Base-by-base conservation (phyloP, 2,113 vertebrate species). In the Nothocercus julius region DNA sequence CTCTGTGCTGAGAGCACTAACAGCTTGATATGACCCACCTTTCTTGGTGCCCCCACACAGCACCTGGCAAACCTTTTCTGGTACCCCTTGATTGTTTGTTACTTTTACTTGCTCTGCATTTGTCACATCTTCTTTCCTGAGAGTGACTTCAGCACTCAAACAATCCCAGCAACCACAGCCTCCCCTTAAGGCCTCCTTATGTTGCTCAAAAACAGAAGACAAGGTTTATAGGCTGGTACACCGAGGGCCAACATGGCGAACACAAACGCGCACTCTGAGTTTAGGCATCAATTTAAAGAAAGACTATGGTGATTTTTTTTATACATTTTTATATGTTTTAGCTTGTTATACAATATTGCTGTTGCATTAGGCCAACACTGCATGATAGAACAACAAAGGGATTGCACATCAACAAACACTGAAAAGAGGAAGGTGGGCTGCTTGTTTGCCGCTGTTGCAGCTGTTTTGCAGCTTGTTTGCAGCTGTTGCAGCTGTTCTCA, bases 181-280 rank as follows among this genome's bases (percentile, higher is more conserved):
- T 36, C 7, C 15, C 62, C 5, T 1, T 34, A n/a, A 38, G 20
- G 24, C 47, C n/a, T 47, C n/a, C 38, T 4, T 47, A 36, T 0
- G 2, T 32, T 68, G 12, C 21, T 76, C 24, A 76, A 82, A 81
- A 69, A 5, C 10, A 18, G 13, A 74, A 38, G 54, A 75, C 19
- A 70, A 76, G 68, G 54, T 54, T 47, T 10, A 47, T 47, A 62
- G 28, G 28, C 69, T 24, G 42, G 10, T 51, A 27, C 21, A 34
- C 11, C 27, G 27, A 62, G 19, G 6, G 9, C 16, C 32, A 44
- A 32, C 38, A 11, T 22, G 25, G 9, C 24, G 9, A 49, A 83
- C 34, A 47, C 4, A 79, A 36, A 47, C 54, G 11, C 22, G 44
- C 27, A 18, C 9, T 72, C n/a, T 51, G 25, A 16, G 17, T 34